These are phyloP conservation scores for Gymnogyps californianus DNA, from an alignment of 2,113 vertebrate genomes.

Conservation along the genomic window DNA sequence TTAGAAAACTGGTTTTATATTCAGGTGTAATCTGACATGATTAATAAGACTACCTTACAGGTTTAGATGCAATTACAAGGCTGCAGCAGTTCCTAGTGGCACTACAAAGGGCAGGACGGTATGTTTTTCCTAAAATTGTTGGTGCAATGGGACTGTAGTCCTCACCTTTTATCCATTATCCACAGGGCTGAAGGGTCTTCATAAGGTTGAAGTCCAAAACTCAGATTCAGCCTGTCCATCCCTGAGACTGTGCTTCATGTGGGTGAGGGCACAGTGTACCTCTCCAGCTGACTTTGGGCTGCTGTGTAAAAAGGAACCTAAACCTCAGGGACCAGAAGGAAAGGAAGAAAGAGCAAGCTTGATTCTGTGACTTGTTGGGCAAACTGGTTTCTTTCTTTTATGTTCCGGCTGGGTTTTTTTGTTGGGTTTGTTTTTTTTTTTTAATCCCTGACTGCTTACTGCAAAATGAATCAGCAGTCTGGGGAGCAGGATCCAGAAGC, in stretches of 20 bases:
- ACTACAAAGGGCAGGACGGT: not conserved
- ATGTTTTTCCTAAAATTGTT: not conserved
- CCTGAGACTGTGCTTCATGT: not conserved
- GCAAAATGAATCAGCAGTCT: not conserved
- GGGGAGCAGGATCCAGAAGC: not conserved
- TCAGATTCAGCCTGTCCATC: not conserved
- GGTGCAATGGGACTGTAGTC: not conserved
- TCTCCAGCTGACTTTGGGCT: not conserved
- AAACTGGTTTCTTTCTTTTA: not conserved
- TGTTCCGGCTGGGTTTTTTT: not conserved
- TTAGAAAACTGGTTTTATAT: not conserved
- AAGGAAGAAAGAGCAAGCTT: not conserved
- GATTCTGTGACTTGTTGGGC: not conserved
- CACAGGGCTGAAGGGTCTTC: not conserved
- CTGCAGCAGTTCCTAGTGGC: not conserved
- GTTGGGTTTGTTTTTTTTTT: not conserved
- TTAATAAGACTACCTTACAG: not conserved
- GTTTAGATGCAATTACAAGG: not conserved
- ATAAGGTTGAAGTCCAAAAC: not conserved
- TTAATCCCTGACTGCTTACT: not conserved
- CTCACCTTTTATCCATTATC: not conserved
- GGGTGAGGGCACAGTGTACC: not conserved
- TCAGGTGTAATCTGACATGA: not conserved
- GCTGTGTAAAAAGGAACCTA: not conserved
- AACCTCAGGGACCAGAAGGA: not conserved